A percentile compares a stretch with the other conserved stretches of the same genome.
Evolutionary conservation across 2,797 vertebrate genomes (phyloP).

Genomic region (Taenioides sp.): DNA sequence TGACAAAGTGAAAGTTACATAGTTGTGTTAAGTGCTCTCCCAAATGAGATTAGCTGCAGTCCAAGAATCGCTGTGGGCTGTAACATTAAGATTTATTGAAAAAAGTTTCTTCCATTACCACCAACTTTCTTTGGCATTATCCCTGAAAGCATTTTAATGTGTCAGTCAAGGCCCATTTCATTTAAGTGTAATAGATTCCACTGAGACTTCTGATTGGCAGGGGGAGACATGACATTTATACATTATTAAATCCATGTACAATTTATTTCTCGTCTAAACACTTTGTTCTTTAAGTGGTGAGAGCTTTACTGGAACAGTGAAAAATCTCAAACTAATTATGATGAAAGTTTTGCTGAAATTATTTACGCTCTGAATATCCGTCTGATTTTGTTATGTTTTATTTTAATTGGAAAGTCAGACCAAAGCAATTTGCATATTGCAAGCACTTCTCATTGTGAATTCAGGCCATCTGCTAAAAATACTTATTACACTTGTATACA

Average conservation of each 20-base stretch:
- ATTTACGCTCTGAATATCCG: background rate
- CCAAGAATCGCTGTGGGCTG: background rate
- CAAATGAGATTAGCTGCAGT: background rate
- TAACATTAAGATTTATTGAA: background rate
- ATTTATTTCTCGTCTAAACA: slow-evolving; percentile 1
- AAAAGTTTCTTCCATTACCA: background rate
- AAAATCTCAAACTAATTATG: background rate
- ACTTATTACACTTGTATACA: background rate
- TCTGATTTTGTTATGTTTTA: background rate
- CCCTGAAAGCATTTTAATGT: background rate
- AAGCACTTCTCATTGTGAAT: background rate
- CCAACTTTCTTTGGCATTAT: background rate
- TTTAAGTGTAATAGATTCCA: slow-evolving; percentile 12
- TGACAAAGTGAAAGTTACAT: background rate
- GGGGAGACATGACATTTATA: background rate
- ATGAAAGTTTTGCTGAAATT: background rate
- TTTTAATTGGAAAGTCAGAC: slow-evolving; percentile 1
- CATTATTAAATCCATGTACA: background rate
- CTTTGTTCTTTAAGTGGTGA: background rate
- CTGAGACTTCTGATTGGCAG: background rate
- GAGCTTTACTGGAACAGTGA: background rate
- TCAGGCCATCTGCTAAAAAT: slow-evolving; percentile 1
- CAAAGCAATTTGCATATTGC: background rate
- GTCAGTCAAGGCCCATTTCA: slow-evolving; percentile 11
- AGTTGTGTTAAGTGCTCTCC: background rate